These are phyloP conservation scores for Tyrannus savana DNA, from an alignment of 2,113 vertebrate genomes.

Conservation along the genomic window DNA sequence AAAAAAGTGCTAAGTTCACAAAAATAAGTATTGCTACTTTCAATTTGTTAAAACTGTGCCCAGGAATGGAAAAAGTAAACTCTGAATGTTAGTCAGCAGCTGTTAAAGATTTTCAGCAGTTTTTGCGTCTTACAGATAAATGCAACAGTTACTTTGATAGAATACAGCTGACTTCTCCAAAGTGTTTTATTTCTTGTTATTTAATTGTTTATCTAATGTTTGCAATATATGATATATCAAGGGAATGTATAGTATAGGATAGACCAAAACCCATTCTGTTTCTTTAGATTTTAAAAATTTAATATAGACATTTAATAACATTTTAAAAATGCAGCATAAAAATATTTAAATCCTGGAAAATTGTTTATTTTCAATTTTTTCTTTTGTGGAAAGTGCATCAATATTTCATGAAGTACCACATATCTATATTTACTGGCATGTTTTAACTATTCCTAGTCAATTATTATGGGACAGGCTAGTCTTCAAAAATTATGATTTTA, in stretches of 20 bases:
- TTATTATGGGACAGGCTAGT: background rate
- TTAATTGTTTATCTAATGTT: background rate
- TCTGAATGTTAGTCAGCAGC: no score
- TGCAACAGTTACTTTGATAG: rapidly evolving
- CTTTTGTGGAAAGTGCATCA: background rate
- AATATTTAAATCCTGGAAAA: background rate
- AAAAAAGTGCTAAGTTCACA: background rate
- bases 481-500: background rate
- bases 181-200: background rate
- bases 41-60: background rate
- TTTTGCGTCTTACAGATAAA: background rate
- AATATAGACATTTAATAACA: background rate
- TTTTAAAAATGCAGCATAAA: background rate
- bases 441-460: background rate
- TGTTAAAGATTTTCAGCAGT: background rate
- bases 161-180: background rate
- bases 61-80: background rate
- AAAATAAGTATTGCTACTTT: background rate
- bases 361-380: background rate
- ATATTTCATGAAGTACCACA: background rate
- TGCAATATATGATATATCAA: background rate
- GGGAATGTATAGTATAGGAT: background rate
- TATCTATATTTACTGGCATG: background rate
- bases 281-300: background rate
- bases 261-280: background rate